These are phyloP conservation scores for Dipodomys merriami DNA, from an alignment of 2,113 vertebrate species.

Conservation along the genomic window DNA sequence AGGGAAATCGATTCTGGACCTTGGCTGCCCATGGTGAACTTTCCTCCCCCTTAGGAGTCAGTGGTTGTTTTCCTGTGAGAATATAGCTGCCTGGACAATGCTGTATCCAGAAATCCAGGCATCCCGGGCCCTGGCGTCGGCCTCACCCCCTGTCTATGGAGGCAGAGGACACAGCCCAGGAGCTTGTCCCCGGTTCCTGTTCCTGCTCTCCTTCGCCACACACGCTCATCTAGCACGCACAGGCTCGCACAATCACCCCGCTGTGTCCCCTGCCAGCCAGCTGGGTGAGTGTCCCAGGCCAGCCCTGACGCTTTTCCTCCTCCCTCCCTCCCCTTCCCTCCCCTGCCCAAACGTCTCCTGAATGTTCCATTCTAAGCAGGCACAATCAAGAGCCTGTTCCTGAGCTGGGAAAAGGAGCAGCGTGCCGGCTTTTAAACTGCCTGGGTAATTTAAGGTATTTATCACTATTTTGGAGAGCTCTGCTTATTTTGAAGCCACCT, in stretches of 20 bases:
- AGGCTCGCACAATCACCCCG: conserved; percentile 62
- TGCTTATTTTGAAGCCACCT: conserved; percentile 75
- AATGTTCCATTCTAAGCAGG: conserved; percentile 74
- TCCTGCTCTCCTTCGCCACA: accelerated
- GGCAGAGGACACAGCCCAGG: neutral
- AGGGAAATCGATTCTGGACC: neutral
- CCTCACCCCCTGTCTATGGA: neutral
- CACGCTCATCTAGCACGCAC: accelerated
- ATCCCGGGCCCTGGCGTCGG: neutral
- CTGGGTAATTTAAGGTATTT: conserved; percentile 81
- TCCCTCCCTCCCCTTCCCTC: neutral
- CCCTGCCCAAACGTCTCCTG: conserved; percentile 51
- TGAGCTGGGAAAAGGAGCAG: conserved; percentile 74
- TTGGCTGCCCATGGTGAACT: neutral
- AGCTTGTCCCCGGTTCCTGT: neutral
- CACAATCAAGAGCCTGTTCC: conserved; percentile 84
- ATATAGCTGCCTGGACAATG: neutral
- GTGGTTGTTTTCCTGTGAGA: neutral
- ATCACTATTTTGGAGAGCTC: conserved; percentile 72
- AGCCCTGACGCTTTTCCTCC: neutral
- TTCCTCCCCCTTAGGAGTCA: neutral
- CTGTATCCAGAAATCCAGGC: neutral
- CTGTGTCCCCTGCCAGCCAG: conserved; percentile 83
- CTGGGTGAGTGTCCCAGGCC: conserved; percentile 67
- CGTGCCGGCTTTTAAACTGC: conserved; percentile 73